Evolutionary conservation across 2,113 vertebrate genomes (phyloP).

Genomic region (Misgurnus mizolepis): DNA sequence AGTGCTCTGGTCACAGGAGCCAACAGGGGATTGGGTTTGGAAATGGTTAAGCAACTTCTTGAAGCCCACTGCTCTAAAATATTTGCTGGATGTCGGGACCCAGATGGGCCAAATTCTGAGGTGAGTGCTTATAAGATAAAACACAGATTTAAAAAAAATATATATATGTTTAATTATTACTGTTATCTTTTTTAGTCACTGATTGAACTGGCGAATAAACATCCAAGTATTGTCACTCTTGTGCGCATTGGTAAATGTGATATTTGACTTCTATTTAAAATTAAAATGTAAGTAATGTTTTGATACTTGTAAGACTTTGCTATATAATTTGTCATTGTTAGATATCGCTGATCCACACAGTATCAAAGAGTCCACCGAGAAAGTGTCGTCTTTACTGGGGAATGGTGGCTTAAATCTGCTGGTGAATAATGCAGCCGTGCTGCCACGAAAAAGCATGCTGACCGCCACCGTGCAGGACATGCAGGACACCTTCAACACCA

Average conservation of each 20-base stretch:
- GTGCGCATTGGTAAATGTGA: slow-evolving; percentile 52
- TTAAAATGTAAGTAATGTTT: too few relatives aligned
- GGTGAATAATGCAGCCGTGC: slow-evolving; percentile 74
- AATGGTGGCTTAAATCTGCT: slow-evolving; percentile 73
- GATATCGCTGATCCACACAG: slow-evolving; percentile 65
- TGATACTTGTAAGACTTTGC: too few relatives aligned
- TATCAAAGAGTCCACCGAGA: slow-evolving; percentile 68
- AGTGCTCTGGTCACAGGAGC: slow-evolving; percentile 63
- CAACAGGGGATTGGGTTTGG: slow-evolving; percentile 62
- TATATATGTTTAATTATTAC: not conserved
- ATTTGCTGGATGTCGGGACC: slow-evolving; percentile 62
- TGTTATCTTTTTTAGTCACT: slow-evolving; percentile 47
- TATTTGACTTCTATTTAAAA: not conserved
- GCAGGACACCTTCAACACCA: slow-evolving; percentile 67
- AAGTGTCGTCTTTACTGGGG: slow-evolving; percentile 67
- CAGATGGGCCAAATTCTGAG: slow-evolving; percentile 54
- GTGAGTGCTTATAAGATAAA: slow-evolving; percentile 40
- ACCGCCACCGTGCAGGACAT: slow-evolving; percentile 60
- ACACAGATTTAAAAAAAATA: too few relatives aligned
- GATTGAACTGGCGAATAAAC: slow-evolving; percentile 53
- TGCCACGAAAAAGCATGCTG: slow-evolving; percentile 28
- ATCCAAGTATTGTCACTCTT: slow-evolving; percentile 55
- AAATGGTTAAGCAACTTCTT: slow-evolving; percentile 59
- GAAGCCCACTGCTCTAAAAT: slow-evolving; percentile 28
- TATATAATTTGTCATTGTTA: slow-evolving; percentile 41